A percentile compares a stretch with the other conserved stretches of the same genome.
phyloP scores from a whole-genome alignment of 2,113 vertebrate species.

The Cottus gobio region DNA sequence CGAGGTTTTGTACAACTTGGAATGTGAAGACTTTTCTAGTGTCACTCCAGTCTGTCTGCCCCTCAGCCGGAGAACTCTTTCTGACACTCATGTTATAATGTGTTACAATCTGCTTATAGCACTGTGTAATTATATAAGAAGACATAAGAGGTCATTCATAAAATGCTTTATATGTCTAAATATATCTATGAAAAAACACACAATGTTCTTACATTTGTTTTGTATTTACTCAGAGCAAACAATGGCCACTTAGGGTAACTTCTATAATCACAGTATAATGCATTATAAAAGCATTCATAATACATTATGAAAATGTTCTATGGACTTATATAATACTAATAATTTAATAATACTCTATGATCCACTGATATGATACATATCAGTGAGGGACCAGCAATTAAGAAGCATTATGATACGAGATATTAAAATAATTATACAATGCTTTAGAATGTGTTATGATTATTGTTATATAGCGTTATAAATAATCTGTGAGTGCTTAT shows the following conservation, averaged over 20 bases:
- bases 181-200: neutral
- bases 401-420: neutral
- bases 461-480: neutral
- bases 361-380: no score
- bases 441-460: neutral
- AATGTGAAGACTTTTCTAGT: neutral
- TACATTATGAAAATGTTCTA: no score
- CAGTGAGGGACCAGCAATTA: neutral
- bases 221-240: neutral
- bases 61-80: neutral
- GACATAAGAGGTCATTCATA: neutral
- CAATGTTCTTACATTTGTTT: no score
- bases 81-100: neutral
- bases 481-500: neutral
- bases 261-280: neutral
- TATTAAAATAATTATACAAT: neutral
- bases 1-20: slow-evolving; percentile 9
- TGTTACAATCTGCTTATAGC: neutral
- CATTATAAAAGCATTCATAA: neutral
- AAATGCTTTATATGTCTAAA: neutral
- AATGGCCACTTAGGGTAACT: neutral
- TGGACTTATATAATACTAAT: no score
- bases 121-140: neutral
- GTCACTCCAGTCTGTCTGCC: neutral
- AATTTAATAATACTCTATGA: no score